Evolutionary conservation across 2,888 invertebrate genomes (phyloP).

Genomic region (Meloe dianella): DNA sequence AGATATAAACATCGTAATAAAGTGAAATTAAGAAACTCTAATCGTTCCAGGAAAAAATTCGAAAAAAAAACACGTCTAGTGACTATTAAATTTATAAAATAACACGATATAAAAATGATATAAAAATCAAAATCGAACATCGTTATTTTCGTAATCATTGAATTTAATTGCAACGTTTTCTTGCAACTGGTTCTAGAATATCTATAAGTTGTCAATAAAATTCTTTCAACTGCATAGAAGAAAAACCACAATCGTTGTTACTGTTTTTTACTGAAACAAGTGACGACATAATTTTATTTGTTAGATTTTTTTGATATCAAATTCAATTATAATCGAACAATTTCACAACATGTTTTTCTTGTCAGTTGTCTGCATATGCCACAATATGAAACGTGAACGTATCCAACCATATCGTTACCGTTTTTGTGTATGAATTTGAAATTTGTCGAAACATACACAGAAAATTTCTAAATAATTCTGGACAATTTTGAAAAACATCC

Average conservation of each 20-base stretch:
- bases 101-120: not conserved
- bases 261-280: not conserved
- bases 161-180: not conserved
- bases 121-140: not conserved
- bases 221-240: not conserved
- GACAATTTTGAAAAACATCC: no score
- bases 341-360: not conserved
- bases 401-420: constrained; percentile 33
- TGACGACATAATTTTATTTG: constrained; percentile 3
- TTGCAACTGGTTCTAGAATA: not conserved
- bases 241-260: not conserved
- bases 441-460: constrained; percentile 9
- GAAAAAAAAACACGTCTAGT: not conserved
- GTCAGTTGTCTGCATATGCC: constrained; percentile 19
- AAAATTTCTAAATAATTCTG: constrained; percentile 7
- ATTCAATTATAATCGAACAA: constrained; percentile 13
- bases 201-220: not conserved
- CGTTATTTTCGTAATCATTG: not conserved
- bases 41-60: not conserved
- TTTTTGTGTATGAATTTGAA: constrained; percentile 15
- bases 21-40: not conserved
- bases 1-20: not conserved
- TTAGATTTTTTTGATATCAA: not conserved
- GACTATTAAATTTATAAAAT: not conserved
- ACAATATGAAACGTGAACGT: constrained; percentile 35